Percentiles rank a stretch among this genome's conserved stretches.
Evolutionary conservation across 2,888 invertebrate species (phyloP).

Genomic region (Nephrotoma appendiculata): DNA sequence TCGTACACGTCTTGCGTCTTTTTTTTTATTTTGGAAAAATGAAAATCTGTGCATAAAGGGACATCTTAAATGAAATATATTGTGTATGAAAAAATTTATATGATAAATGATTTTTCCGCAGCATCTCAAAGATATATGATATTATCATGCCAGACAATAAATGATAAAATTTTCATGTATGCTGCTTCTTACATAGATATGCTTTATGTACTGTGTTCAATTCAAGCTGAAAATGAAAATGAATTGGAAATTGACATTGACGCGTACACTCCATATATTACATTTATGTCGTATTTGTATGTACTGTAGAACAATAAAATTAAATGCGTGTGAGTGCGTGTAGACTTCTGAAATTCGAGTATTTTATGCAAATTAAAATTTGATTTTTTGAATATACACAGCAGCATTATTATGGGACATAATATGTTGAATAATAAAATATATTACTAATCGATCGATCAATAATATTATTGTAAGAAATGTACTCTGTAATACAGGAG

Average conservation of each 20-base stretch:
- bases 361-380: background rate
- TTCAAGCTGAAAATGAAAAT: background rate
- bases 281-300: background rate
- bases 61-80: background rate
- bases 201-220: background rate
- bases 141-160: background rate
- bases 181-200: background rate
- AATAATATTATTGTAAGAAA: background rate
- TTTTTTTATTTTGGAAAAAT: background rate
- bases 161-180: background rate
- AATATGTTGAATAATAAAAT: background rate
- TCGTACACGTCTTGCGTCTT: background rate
- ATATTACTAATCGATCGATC: background rate
- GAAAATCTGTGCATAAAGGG: background rate
- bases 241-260: background rate
- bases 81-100: background rate
- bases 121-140: background rate
- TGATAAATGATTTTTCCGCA: background rate
- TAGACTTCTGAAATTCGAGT: background rate
- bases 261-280: background rate
- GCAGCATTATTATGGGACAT: background rate
- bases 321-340: background rate
- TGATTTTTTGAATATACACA: background rate
- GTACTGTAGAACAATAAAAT: background rate
- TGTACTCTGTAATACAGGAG: too few species aligned